Evolutionary conservation across 2,797 vertebrate genomes (phyloP).

Genomic region (Scyliorhinus canicula): DNA sequence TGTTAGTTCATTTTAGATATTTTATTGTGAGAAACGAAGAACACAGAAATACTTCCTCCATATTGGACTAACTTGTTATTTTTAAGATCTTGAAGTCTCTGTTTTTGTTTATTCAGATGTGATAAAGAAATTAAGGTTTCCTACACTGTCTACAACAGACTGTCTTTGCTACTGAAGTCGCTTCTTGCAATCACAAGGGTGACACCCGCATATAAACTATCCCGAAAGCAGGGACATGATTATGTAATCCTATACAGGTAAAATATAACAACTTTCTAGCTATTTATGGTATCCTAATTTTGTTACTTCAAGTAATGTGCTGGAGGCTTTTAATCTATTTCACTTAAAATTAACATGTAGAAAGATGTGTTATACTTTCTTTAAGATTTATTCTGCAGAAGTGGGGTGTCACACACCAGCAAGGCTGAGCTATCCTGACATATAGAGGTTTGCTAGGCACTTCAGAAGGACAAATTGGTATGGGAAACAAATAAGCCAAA

Average conservation of each 20-base stretch:
- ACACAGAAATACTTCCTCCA: neutral
- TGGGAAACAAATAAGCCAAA: neutral
- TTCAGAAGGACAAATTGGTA: neutral
- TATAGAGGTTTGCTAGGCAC: neutral
- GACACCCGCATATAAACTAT: slow-evolving; percentile 92
- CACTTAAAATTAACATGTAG: neutral
- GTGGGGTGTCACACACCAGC: no score
- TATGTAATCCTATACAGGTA: slow-evolving; percentile 98
- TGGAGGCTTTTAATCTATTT: neutral
- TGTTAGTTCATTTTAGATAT: neutral
- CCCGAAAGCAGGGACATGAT: slow-evolving; percentile 94
- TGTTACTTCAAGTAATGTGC: neutral
- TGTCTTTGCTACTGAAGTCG: slow-evolving; percentile 92
- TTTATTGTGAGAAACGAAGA: neutral
- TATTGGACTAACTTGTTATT: neutral
- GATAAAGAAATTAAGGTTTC: slow-evolving; percentile 98
- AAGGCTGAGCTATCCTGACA: neutral
- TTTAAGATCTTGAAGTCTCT: neutral
- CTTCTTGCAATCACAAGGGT: slow-evolving; percentile 95
- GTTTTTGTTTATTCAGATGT: slow-evolving; percentile 62
- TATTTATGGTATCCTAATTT: neutral
- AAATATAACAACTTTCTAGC: slow-evolving; percentile 37
- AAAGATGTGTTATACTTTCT: neutral
- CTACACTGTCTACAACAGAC: slow-evolving; percentile 93
- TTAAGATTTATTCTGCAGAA: neutral